Conservation (phyloP, 2,888 invertebrate genomes). For the Drosophila setosimentum region DNA sequence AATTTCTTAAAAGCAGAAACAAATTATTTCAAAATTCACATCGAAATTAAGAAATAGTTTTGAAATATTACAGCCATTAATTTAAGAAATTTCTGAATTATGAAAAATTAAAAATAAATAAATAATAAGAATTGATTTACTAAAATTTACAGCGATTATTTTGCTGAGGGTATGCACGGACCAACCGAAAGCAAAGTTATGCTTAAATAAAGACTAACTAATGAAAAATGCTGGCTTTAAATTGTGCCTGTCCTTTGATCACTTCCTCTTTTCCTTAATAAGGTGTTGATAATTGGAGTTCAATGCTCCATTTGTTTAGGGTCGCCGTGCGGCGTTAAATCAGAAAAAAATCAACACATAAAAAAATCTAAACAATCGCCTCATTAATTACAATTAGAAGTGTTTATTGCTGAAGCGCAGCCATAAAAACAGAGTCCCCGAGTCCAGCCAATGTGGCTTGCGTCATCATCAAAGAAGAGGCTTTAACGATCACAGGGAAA, state of each 20-base stretch:
- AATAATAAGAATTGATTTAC: neutral
- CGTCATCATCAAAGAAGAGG: slow-evolving; percentile 73
- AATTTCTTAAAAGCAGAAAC: too few relatives aligned
- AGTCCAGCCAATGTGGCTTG: slow-evolving; percentile 52
- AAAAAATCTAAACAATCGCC: slow-evolving; percentile 76
- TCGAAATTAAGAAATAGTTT: neutral
- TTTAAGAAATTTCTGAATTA: neutral
- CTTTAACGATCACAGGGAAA: slow-evolving; percentile 64
- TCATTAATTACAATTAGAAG: slow-evolving; percentile 82
- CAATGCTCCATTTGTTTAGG: slow-evolving; percentile 64
- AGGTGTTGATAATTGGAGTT: slow-evolving; percentile 43
- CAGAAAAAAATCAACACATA: slow-evolving; percentile 72
- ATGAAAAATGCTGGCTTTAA: slow-evolving; percentile 6
- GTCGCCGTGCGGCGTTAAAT: slow-evolving; percentile 50
- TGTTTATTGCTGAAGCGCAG: slow-evolving; percentile 75
- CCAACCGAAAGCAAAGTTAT: neutral
- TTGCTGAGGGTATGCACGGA: neutral
- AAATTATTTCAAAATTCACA: neutral
- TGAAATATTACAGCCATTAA: too few relatives aligned
- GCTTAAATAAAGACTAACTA: neutral
- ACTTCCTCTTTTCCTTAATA: slow-evolving; percentile 12
- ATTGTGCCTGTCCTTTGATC: slow-evolving; percentile 1
- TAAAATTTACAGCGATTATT: neutral
- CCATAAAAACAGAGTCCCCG: slow-evolving; percentile 60
- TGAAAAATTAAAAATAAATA: too few relatives aligned